phyloP scores from a whole-genome alignment of 1,140 invertebrate genomes.

The Rhagoletis zephyria region DNA sequence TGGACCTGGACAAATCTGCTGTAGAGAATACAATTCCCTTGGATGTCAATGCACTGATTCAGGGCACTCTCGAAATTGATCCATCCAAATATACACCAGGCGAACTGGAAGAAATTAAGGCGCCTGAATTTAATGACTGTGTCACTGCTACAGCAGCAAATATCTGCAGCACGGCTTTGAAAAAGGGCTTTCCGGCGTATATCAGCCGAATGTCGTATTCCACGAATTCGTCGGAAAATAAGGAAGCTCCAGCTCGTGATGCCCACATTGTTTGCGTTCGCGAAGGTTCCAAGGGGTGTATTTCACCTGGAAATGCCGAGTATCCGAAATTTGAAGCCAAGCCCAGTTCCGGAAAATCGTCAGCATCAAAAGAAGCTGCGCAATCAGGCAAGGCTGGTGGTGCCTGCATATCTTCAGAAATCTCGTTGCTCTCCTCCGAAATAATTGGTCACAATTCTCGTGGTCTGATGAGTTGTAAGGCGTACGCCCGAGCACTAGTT shows the following conservation, averaged over 20 bases:
- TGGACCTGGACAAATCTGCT: constrained; percentile 57
- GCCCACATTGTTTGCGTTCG: constrained; percentile 53
- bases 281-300: constrained; percentile 45
- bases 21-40: constrained; percentile 58
- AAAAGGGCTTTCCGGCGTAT: constrained; percentile 60
- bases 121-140: constrained; percentile 63
- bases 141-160: constrained; percentile 66
- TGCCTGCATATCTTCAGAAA: not conserved
- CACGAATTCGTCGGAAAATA: not conserved
- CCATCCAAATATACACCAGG: constrained; percentile 58
- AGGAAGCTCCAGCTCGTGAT: not conserved
- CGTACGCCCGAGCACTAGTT: constrained; percentile 47
- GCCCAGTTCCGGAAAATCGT: not conserved
- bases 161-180: constrained; percentile 65
- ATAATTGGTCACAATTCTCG: constrained; percentile 30
- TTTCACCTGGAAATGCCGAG: constrained; percentile 30
- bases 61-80: constrained; percentile 64
- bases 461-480: constrained; percentile 54
- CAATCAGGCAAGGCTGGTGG: not conserved
- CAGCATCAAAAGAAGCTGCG: not conserved
- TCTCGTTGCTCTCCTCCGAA: constrained; percentile 5
- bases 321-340: constrained; percentile 10
- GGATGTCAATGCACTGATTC: constrained; percentile 64
- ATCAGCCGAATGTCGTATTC: constrained; percentile 41
- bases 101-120: constrained; percentile 55